A percentile compares a stretch with the other conserved stretches of the same genome.
phyloP scores from a whole-genome alignment of 2,797 vertebrate genomes.

The Eulemur mongoz region DNA sequence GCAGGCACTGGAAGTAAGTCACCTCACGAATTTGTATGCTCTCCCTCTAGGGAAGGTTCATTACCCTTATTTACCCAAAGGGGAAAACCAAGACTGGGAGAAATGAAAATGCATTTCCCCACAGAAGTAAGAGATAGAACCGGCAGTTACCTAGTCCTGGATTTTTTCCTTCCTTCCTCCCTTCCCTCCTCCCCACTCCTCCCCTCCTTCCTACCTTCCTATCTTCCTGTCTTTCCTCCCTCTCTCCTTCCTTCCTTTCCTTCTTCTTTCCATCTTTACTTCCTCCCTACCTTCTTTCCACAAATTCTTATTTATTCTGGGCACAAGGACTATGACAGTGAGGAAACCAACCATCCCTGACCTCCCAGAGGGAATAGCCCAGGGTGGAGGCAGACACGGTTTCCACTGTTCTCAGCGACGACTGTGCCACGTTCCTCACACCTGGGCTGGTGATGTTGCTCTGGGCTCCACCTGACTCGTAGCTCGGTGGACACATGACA shows the following conservation, averaged over 20 bases:
- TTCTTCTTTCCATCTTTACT: background rate
- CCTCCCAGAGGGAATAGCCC: background rate
- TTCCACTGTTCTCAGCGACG: background rate
- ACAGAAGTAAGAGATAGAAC: background rate
- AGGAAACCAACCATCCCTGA: background rate
- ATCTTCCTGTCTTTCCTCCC: rapidly evolving
- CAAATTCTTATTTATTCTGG: background rate
- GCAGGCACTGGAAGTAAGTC: background rate
- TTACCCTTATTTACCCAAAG: background rate
- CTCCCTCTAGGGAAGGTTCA: background rate
- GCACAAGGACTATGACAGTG: background rate
- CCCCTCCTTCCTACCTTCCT: rapidly evolving
- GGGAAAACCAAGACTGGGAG: background rate
- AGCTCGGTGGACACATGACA: background rate
- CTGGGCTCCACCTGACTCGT: background rate
- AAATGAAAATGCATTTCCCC: background rate
- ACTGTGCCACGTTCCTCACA: background rate
- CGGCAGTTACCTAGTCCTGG: background rate
- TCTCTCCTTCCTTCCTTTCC: background rate
- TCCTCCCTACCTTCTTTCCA: background rate
- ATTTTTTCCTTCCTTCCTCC: background rate
- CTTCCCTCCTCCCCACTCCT: rapidly evolving
- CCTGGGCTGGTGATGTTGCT: background rate
- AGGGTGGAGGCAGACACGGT: background rate
- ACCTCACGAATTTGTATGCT: background rate